Percentiles rank a stretch among this genome's conserved stretches.
phyloP scores from a whole-genome alignment of 2,888 invertebrate genomes.

The Eilema caniola region DNA sequence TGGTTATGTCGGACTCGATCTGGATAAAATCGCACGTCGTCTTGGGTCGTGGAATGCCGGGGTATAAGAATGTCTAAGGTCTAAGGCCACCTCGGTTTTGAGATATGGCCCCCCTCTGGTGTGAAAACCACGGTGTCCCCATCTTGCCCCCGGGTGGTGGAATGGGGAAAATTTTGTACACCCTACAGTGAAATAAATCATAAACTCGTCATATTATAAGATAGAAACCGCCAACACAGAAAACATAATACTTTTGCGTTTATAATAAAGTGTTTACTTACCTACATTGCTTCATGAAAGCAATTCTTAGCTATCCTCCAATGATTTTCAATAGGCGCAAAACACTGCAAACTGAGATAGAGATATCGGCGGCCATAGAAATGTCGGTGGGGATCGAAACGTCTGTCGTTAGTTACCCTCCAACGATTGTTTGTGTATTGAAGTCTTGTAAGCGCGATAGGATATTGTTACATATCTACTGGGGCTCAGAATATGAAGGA shows the following conservation, averaged over 20 bases:
- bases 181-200: no score
- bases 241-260: no score
- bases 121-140: no score
- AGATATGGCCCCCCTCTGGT: no score
- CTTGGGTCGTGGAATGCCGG: no score
- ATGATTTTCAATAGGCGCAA: neutral
- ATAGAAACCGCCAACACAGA: neutral
- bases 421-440: neutral
- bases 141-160: no score
- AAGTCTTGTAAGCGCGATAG: neutral
- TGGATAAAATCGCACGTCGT: no score
- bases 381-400: neutral
- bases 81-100: no score
- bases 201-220: no score
- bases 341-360: slow-evolving; percentile 6
- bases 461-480: neutral
- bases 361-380: neutral
- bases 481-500: neutral
- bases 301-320: neutral
- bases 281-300: neutral
- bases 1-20: no score
- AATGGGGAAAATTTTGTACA: no score
- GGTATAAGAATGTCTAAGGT: no score
- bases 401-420: neutral
- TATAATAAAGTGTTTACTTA: neutral